These are phyloP conservation scores for Pangasianodon hypophthalmus DNA, from an alignment of 2,113 vertebrate genomes.

Conservation along the genomic window DNA sequence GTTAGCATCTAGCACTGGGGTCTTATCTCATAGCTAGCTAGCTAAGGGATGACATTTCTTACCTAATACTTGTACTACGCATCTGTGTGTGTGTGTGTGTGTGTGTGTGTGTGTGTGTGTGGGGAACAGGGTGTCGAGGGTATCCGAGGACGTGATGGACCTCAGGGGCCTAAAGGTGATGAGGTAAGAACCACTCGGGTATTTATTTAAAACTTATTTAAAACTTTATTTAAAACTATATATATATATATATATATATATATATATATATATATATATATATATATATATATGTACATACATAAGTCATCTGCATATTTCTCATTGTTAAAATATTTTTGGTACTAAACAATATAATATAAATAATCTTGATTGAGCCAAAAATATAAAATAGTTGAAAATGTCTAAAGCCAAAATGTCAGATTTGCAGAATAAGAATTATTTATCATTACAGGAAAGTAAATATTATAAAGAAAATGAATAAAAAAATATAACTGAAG, in stretches of 20 bases:
- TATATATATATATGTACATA: too few relatives aligned
- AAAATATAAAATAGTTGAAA: too few relatives aligned
- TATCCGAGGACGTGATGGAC: conserved; percentile 72
- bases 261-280: not conserved
- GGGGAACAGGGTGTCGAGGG: conserved; percentile 74
- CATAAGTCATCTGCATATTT: too few relatives aligned
- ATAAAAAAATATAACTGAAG: too few relatives aligned
- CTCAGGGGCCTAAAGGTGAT: conserved; percentile 73
- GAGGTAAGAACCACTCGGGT: conserved; percentile 64
- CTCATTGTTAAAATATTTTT: too few relatives aligned
- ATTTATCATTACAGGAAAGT: too few relatives aligned
- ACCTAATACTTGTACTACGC: not conserved
- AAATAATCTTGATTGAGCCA: too few relatives aligned
- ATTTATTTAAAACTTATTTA: not conserved
- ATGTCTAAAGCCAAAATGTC: too few relatives aligned
- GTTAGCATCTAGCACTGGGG: not conserved
- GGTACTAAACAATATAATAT: too few relatives aligned
- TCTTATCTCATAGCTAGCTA: not conserved
- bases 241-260: not conserved
- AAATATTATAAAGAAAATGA: too few relatives aligned
- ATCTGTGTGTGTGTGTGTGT: not conserved
- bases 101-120: conserved; percentile 22
- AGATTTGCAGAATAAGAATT: not conserved
- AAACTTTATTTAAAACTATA: too few relatives aligned
- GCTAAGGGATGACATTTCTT: not conserved